Conservation (phyloP, 1,140 invertebrate genomes). For the Andricus grossulariae region DNA sequence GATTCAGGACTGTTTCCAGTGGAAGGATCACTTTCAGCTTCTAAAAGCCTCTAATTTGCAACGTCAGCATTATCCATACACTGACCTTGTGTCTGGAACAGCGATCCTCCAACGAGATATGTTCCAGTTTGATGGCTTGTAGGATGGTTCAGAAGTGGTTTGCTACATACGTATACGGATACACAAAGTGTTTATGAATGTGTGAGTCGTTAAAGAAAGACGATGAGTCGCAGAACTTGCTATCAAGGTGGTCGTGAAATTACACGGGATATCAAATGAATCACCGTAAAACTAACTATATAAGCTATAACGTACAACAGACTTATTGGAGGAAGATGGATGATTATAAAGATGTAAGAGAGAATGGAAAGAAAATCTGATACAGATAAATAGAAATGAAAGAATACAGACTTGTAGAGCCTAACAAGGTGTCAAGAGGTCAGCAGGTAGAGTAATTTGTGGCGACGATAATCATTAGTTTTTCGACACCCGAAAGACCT, state of each 20-base stretch:
- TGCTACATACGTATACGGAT: not conserved
- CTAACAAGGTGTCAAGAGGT: conserved; percentile 47
- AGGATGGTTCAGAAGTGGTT: not conserved
- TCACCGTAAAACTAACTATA: conserved; percentile 41
- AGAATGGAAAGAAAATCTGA: conserved; percentile 41
- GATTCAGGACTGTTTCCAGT: conserved; percentile 2
- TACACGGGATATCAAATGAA: conserved; percentile 52
- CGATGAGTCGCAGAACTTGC: not conserved
- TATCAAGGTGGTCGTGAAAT: conserved; percentile 47
- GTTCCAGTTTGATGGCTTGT: conserved; percentile 3
- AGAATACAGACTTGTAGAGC: conserved; percentile 34
- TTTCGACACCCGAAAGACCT: conserved; percentile 43
- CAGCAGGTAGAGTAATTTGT: conserved; percentile 51
- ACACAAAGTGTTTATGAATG: not conserved
- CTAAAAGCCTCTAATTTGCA: not conserved
- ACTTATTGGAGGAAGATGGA: conserved; percentile 1
- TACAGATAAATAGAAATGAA: conserved; percentile 41
- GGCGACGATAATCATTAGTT: conserved; percentile 48
- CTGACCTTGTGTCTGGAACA: conserved; percentile 3
- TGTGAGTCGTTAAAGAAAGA: not conserved
- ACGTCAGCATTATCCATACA: not conserved
- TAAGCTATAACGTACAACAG: conserved; percentile 8
- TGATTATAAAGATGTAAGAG: conserved; percentile 36
- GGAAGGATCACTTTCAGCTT: not conserved
- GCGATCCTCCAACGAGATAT: not conserved